Conservation (phyloP, 2,888 invertebrate species). For the Nephrotoma flavescens region DNA sequence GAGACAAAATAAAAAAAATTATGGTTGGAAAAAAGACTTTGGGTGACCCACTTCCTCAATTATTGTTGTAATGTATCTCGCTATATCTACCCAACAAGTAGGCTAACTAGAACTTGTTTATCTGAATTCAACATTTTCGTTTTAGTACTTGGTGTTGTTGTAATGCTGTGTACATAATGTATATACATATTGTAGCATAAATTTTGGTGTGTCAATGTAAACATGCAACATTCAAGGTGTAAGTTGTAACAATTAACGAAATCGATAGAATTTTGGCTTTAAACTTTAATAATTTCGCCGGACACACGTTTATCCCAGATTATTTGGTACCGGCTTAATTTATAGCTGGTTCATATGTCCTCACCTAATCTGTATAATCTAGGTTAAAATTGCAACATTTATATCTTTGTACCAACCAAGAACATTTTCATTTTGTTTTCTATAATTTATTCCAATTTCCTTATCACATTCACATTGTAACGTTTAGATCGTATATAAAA, state of each 20-base stretch:
- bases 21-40: background rate
- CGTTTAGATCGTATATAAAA: too few relatives aligned
- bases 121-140: background rate
- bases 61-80: background rate
- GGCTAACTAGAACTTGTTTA: background rate
- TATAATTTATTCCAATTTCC: background rate
- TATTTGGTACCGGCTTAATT: too few relatives aligned
- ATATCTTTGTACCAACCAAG: background rate
- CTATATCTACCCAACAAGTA: background rate
- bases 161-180: background rate
- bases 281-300: too few relatives aligned
- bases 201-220: background rate
- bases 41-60: background rate
- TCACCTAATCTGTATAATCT: background rate
- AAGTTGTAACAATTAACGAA: background rate
- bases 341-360: too few relatives aligned
- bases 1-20: background rate
- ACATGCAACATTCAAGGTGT: background rate
- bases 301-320: too few relatives aligned
- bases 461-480: background rate
- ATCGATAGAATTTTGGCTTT: background rate
- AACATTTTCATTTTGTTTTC: background rate
- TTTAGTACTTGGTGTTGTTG: background rate
- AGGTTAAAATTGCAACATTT: background rate
- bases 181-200: background rate